Evolutionary conservation across 2,113 vertebrate genomes (phyloP).

Genomic region (Pandion haliaetus): DNA sequence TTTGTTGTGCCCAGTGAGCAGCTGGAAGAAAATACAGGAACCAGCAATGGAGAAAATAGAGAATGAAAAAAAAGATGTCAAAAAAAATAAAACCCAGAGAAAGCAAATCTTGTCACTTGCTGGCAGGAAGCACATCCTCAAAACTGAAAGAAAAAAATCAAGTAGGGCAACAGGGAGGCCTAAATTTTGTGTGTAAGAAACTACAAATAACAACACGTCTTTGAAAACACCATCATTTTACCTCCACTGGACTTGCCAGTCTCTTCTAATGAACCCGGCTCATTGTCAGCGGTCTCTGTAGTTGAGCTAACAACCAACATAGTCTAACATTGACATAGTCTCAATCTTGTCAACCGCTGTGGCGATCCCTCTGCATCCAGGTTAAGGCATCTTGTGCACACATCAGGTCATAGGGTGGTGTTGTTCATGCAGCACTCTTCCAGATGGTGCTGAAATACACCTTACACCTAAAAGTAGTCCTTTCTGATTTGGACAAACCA

Average conservation of each 20-base stretch:
- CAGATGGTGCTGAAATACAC: not conserved
- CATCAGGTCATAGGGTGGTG: accelerated
- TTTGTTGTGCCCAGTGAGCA: not conserved
- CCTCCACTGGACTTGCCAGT: not conserved
- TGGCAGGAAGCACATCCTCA: constrained; percentile 10
- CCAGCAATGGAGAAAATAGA: not conserved
- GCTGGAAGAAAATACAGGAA: not conserved
- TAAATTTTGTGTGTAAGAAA: not conserved
- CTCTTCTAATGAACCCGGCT: not conserved
- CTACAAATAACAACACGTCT: not conserved
- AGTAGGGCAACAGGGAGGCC: not conserved
- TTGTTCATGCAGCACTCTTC: not conserved
- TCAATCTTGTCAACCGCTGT: not conserved
- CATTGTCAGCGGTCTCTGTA: not conserved
- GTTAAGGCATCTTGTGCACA: not conserved
- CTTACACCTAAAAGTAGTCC: not conserved
- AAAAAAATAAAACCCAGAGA: not conserved
- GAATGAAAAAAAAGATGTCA: not conserved
- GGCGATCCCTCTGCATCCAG: accelerated
- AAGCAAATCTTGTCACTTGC: not conserved
- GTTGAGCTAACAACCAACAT: not conserved
- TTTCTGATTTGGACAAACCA: not conserved
- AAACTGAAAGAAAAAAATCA: not conserved
- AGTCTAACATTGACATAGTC: not conserved
- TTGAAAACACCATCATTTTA: not conserved